Evolutionary conservation across 2,113 vertebrate genomes (phyloP).

Genomic region (Megaceryle torquata): DNA sequence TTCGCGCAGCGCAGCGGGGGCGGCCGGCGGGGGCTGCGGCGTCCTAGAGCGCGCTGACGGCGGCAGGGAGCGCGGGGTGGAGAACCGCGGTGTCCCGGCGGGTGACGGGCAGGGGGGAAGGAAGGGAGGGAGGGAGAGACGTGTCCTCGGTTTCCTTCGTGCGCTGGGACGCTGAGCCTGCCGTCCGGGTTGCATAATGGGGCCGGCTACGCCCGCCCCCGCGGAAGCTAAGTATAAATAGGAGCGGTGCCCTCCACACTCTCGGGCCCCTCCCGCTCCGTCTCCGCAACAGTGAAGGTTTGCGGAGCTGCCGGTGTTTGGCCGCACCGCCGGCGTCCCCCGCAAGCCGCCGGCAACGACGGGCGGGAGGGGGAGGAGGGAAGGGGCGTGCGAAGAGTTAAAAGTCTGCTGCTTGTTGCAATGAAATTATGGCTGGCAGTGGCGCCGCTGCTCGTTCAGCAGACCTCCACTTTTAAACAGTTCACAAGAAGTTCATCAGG

Average conservation of each 20-base stretch:
- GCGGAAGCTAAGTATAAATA: slow-evolving; percentile 4
- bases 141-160: background rate
- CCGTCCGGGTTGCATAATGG: slow-evolving; percentile 14
- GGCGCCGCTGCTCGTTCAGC: slow-evolving; percentile 80
- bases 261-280: too few species aligned
- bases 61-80: background rate
- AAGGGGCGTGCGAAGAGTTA: slow-evolving; percentile 70
- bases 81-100: background rate
- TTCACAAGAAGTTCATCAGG: slow-evolving; percentile 87
- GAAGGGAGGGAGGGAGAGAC: background rate
- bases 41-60: background rate
- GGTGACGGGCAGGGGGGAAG: background rate
- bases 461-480: slow-evolving; percentile 80
- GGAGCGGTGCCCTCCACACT: background rate
- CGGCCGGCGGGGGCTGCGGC: background rate
- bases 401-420: slow-evolving; percentile 76
- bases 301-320: background rate
- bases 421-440: slow-evolving; percentile 85
- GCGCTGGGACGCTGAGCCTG: background rate
- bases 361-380: background rate
- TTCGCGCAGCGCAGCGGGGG: background rate
- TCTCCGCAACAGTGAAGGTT: background rate
- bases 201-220: background rate
- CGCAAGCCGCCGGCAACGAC: background rate
- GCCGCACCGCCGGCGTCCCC: background rate